These are phyloP conservation scores for Ectemnius cavifrons DNA, from an alignment of 2,888 invertebrate genomes.

Conservation along the genomic window DNA sequence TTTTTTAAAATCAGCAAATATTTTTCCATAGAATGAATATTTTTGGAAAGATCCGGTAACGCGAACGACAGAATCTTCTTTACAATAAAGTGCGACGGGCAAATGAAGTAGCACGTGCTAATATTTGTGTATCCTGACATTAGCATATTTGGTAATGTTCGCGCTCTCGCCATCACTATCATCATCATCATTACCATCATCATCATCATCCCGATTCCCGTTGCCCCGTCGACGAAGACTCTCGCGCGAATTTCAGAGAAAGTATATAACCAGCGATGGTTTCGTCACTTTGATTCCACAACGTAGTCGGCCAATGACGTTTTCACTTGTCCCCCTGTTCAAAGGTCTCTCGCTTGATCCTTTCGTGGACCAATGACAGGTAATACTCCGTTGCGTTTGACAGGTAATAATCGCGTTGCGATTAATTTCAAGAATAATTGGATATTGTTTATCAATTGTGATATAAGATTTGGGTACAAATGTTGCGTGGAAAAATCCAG, in stretches of 20 bases:
- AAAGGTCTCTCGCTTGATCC: neutral
- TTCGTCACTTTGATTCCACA: constrained; percentile 40
- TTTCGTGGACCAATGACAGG: no score
- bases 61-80: no score
- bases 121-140: neutral
- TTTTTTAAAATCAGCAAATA: no score
- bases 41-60: no score
- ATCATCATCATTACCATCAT: constrained; percentile 13
- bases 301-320: constrained; percentile 3
- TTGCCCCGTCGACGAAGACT: constrained; percentile 8
- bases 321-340: constrained; percentile 17
- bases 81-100: no score
- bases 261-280: constrained; percentile 29
- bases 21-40: no score
- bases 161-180: neutral
- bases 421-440: no score
- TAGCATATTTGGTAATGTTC: constrained; percentile 3
- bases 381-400: no score
- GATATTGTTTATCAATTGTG: no score
- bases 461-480: no score
- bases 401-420: no score
- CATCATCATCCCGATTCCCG: constrained; percentile 10
- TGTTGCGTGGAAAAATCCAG: no score
- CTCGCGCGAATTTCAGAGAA: constrained; percentile 34
- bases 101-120: constrained; percentile 2